These are phyloP conservation scores for Eristalis pertinax DNA, from an alignment of 2,888 invertebrate genomes.

Conservation along the genomic window DNA sequence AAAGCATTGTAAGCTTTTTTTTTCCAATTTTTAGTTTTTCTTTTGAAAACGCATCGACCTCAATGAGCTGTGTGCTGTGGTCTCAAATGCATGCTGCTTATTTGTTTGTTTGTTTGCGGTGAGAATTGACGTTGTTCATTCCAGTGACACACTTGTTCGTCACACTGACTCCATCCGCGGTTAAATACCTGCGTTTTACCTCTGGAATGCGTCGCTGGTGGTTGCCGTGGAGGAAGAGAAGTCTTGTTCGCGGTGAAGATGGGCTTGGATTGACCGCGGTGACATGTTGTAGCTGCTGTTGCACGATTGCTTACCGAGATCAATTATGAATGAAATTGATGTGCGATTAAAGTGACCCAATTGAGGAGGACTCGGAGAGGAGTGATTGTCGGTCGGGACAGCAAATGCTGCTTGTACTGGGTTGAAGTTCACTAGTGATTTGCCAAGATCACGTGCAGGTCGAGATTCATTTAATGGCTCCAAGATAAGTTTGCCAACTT, in stretches of 20 bases:
- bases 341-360: not conserved
- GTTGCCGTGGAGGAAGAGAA: not conserved
- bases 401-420: too few species aligned
- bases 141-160: conserved; percentile 65
- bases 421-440: too few species aligned
- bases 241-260: not conserved
- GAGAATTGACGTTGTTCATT: not conserved
- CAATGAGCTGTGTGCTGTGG: conserved; percentile 35
- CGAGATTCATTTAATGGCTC: too few species aligned
- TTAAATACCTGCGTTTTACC: conserved; percentile 4
- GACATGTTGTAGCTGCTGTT: not conserved
- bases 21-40: conserved; percentile 17
- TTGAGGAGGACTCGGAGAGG: not conserved
- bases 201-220: not conserved
- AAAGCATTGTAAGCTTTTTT: not conserved
- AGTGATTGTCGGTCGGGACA: not conserved
- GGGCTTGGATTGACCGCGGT: not conserved
- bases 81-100: conserved; percentile 39
- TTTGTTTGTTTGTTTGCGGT: conserved; percentile 37
- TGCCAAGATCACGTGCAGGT: not conserved
- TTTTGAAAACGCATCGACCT: conserved; percentile 63
- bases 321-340: not conserved
- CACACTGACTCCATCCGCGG: conserved; percentile 56
- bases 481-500: too few species aligned
- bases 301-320: too few species aligned